phyloP scores from a whole-genome alignment of 2,113 vertebrate species.

The Thermophis baileyi region DNA sequence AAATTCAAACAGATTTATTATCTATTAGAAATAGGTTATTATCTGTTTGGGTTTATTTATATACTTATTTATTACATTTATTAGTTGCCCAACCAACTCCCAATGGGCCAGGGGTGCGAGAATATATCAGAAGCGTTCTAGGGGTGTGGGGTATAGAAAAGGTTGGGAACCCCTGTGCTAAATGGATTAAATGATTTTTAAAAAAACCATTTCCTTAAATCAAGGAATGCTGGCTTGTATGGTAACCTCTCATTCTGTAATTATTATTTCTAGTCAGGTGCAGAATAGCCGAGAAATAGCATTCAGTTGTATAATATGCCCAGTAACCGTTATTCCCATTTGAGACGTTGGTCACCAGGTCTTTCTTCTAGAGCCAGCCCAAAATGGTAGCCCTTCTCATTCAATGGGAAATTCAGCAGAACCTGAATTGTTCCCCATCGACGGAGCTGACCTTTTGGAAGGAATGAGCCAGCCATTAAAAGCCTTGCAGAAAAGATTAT shows the following conservation, averaged over 20 bases:
- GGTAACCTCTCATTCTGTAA: no score
- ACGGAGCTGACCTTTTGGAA: not conserved
- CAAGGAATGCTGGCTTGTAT: not conserved
- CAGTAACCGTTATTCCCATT: no score
- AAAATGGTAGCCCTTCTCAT: not conserved
- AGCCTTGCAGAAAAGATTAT: not conserved
- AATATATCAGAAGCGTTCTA: no score
- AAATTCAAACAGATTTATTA: not conserved
- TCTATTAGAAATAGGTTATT: not conserved
- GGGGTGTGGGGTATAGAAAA: no score
- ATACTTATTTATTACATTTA: not conserved
- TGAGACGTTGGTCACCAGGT: no score
- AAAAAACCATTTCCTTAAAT: not conserved
- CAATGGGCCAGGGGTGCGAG: not conserved
- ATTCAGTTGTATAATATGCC: no score
- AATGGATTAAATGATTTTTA: not conserved
- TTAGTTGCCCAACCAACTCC: not conserved
- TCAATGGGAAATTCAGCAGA: not conserved
- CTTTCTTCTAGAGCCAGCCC: no score
- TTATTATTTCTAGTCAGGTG: no score
- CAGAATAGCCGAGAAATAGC: no score
- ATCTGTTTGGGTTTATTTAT: not conserved
- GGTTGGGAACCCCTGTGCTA: no score
- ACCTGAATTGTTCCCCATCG: not conserved
- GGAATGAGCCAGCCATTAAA: no score